Conservation (phyloP, 1,140 invertebrate species). For the Leptonema lineaticorne region DNA sequence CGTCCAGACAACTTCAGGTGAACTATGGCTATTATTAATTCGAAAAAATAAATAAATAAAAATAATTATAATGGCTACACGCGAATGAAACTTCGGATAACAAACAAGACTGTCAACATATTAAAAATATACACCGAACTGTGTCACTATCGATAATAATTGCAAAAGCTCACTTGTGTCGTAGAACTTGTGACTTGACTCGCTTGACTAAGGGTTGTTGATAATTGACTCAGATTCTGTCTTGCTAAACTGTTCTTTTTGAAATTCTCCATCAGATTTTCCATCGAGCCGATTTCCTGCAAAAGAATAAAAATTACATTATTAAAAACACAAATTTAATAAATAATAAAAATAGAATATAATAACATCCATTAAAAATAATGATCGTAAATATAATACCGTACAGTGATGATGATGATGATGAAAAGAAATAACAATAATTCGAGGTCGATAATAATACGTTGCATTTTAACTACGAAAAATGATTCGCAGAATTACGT, state of each 20-base stretch:
- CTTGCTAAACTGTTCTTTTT: slow-evolving; percentile 52
- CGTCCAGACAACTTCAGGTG: slow-evolving; percentile 17
- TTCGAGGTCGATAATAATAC: too few species aligned
- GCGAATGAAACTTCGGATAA: background rate
- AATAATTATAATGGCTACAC: background rate
- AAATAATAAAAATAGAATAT: too few species aligned
- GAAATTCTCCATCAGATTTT: slow-evolving; percentile 55
- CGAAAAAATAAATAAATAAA: background rate
- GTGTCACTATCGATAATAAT: background rate
- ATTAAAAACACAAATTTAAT: too few species aligned
- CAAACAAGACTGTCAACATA: background rate
- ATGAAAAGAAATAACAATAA: too few species aligned
- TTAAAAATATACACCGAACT: background rate
- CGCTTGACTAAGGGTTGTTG: slow-evolving; percentile 38
- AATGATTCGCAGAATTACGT: too few species aligned
- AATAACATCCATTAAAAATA: too few species aligned
- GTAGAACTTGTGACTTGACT: slow-evolving; percentile 57
- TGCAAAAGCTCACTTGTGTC: slow-evolving; percentile 53
- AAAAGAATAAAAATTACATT: background rate
- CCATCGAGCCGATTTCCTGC: slow-evolving; percentile 39
- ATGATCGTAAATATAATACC: too few species aligned
- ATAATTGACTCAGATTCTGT: slow-evolving; percentile 41
- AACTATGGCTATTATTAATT: background rate
- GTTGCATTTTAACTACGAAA: too few species aligned
- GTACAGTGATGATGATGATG: too few species aligned